These are phyloP conservation scores for Oasisia sp. DNA, from an alignment of 2,888 invertebrate genomes.

Conservation along the genomic window DNA sequence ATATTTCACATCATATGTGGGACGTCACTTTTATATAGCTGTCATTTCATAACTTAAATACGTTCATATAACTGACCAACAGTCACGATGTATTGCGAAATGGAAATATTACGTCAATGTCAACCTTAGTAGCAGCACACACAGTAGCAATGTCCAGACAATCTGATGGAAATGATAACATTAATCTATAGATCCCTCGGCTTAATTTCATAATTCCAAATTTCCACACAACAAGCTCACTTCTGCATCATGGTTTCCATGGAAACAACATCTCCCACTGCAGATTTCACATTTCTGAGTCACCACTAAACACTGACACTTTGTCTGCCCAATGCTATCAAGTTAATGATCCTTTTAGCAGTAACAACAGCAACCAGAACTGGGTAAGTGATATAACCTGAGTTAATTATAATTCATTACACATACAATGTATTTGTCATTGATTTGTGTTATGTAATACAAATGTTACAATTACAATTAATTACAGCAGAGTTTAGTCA, in stretches of 20 bases:
- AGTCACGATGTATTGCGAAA: not conserved
- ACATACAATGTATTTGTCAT: not conserved
- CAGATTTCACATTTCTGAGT: constrained; percentile 4
- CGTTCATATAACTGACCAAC: not conserved
- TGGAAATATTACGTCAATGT: not conserved
- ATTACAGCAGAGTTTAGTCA: not conserved
- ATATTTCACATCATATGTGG: not conserved
- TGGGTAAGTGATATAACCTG: not conserved
- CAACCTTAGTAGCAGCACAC: not conserved
- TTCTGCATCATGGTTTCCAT: not conserved
- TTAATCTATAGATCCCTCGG: not conserved
- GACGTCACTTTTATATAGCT: not conserved
- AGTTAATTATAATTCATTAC: not conserved
- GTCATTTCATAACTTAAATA: not conserved
- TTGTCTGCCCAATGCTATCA: not conserved
- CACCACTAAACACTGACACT: not conserved
- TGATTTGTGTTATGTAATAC: not conserved
- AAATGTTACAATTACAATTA: constrained; percentile 3
- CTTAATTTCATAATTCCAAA: not conserved
- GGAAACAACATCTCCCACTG: constrained; percentile 5
- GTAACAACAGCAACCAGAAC: not conserved
- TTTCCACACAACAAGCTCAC: not conserved
- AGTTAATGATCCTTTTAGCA: not conserved
- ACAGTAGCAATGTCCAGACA: not conserved
- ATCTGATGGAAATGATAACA: not conserved